Base-by-base conservation (phyloP, 2,113 vertebrate species). In the Camelus dromedarius region DNA sequence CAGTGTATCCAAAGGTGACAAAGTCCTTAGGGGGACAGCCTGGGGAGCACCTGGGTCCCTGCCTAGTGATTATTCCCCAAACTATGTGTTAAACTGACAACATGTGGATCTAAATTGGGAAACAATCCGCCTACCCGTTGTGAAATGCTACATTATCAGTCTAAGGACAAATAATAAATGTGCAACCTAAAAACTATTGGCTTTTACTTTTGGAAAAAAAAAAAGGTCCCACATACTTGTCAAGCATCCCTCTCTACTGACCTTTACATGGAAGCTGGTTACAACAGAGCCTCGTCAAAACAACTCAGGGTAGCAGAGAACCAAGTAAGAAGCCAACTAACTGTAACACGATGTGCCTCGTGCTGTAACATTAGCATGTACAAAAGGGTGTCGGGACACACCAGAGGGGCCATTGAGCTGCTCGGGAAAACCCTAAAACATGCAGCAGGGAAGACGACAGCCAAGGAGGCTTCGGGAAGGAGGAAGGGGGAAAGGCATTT, bases 151-250 rank as follows among this genome's bases (percentile, higher is more conserved):
- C 22, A 3, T 15, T 15, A 28, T 50, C 48, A 32, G 35, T 30
- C 54, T 79, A 87, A 83, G 42, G 77, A 81, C 54, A 92, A 82
- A 77, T 38, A 19, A 84, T 89, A n/a, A 48, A 79, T 2, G 6
- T 6, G 15, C 30, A 58, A 54, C 26, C 2, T 91, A 82, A 89
- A 85, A 54, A 77, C 0, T 60, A 48, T 9, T 35, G 30, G 91
- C 30, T 89, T 93, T 67, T 77, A 28, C 46, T 52, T 79, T 86
- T 50, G 56, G 60, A 96, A 94, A 60, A 46, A 89, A 89, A 96
- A 66, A 22, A 85, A 94, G 62, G 8, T 16, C 84, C 11, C 54
- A 62, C 1, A 19, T 26, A 46, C 11, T 24, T 50, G 75, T 58
- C 60, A 70, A 56, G 64, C 15, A 8, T n/a, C 28, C 6, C 72